Percentiles rank a stretch among this genome's conserved stretches.
Conservation (phyloP, 2,888 invertebrate species). For the Ashinkailepas kermadecensis region DNA sequence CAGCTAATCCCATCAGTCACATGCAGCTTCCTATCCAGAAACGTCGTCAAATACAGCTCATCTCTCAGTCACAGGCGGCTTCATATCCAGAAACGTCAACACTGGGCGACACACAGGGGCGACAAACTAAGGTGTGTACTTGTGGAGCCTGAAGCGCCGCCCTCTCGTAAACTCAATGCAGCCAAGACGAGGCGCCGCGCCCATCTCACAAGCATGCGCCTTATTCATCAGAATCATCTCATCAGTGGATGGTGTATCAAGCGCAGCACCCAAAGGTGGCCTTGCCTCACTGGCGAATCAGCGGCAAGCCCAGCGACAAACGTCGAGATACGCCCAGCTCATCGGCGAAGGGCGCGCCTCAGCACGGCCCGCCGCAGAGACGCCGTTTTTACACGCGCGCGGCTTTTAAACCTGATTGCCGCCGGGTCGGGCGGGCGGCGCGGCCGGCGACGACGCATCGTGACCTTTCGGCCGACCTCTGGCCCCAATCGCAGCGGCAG, state of each 20-base stretch:
- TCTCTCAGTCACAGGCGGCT: no score
- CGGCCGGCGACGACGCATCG: not conserved
- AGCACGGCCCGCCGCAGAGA: no score
- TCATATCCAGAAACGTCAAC: no score
- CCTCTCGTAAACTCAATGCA: not conserved
- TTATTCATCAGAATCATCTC: no score
- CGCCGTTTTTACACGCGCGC: not conserved
- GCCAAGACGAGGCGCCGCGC: not conserved
- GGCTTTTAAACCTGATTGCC: conserved; percentile 1
- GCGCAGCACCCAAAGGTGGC: not conserved
- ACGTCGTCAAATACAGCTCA: no score
- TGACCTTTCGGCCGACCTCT: not conserved
- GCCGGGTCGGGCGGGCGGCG: not conserved
- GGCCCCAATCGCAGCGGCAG: not conserved
- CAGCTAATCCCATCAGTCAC: not conserved
- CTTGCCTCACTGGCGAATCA: no score
- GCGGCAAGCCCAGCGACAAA: no score
- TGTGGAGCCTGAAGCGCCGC: not conserved
- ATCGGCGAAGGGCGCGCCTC: no score
- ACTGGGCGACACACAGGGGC: no score
- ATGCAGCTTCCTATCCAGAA: no score
- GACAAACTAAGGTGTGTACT: no score
- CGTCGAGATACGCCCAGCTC: no score
- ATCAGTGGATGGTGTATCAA: not conserved
- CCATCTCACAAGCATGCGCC: not conserved